Evolutionary conservation across 2,888 invertebrate genomes (phyloP).

Genomic region (Parthenolecanium corni): DNA sequence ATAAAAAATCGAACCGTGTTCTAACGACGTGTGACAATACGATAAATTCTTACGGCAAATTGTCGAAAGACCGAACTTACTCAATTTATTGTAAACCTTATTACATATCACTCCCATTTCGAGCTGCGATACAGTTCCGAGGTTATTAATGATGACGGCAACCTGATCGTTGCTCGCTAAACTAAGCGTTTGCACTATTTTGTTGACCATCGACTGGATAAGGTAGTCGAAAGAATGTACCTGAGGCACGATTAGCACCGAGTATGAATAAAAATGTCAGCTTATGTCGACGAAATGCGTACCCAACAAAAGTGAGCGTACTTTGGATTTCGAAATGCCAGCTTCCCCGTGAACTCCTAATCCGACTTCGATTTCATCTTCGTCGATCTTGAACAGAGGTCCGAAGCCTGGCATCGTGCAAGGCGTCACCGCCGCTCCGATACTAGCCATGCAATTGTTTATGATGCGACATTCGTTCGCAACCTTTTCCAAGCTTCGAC

Average conservation of each 20-base stretch:
- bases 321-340: slow-evolving; percentile 33
- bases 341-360: slow-evolving; percentile 47
- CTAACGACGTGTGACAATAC: no score
- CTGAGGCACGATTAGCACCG: slow-evolving; percentile 1
- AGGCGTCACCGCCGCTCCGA: slow-evolving; percentile 55
- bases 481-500: slow-evolving; percentile 44
- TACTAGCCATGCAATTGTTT: slow-evolving; percentile 50
- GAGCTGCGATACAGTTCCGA: slow-evolving; percentile 60
- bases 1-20: not conserved
- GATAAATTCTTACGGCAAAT: no score
- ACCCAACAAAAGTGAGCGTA: slow-evolving; percentile 38
- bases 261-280: slow-evolving; percentile 34
- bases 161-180: slow-evolving; percentile 39
- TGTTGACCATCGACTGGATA: slow-evolving; percentile 31
- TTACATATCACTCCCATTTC: slow-evolving; percentile 62
- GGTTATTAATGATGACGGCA: slow-evolving; percentile 62
- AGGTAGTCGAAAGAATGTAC: slow-evolving; percentile 31
- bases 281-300: not conserved
- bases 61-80: slow-evolving; percentile 40
- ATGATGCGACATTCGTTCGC: slow-evolving; percentile 38
- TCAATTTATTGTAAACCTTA: slow-evolving; percentile 52
- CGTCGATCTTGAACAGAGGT: slow-evolving; percentile 50
- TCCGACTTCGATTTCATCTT: slow-evolving; percentile 57
- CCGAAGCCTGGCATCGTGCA: slow-evolving; percentile 52
- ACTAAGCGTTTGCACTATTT: slow-evolving; percentile 32